phyloP scores from a whole-genome alignment of 2,888 invertebrate species.

The Protodeltote pygarga region DNA sequence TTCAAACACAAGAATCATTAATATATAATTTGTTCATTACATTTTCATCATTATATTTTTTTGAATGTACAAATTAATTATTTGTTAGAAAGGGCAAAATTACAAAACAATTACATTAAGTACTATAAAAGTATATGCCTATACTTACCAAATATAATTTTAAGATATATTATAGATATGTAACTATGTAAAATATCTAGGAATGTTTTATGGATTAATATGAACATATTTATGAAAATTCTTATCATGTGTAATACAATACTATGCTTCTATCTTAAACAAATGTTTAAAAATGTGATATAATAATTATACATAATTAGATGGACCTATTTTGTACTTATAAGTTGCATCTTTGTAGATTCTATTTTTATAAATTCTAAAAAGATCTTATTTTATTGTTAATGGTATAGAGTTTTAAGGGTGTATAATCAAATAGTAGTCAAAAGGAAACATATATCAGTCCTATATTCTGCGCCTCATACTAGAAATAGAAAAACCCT shows the following conservation, averaged over 20 bases:
- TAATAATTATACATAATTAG: slow-evolving; percentile 20
- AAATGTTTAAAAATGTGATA: slow-evolving; percentile 41
- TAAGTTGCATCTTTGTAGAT: slow-evolving; percentile 35
- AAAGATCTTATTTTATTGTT: not conserved
- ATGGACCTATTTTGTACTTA: slow-evolving; percentile 35
- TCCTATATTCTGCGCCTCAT: too few species aligned
- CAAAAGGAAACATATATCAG: too few species aligned
- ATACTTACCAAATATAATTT: slow-evolving; percentile 46
- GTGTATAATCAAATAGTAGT: not conserved
- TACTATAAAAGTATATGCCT: slow-evolving; percentile 33
- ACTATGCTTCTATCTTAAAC: slow-evolving; percentile 23
- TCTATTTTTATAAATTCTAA: slow-evolving; percentile 34
- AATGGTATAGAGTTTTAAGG: not conserved
- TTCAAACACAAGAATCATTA: not conserved
- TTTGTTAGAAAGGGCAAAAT: not conserved
- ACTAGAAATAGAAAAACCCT: too few species aligned
- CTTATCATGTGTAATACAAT: slow-evolving; percentile 1
- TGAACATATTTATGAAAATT: slow-evolving; percentile 18
- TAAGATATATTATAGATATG: slow-evolving; percentile 20
- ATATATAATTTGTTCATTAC: too few species aligned
- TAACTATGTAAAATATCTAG: slow-evolving; percentile 21
- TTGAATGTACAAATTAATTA: slow-evolving; percentile 18
- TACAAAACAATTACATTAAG: slow-evolving; percentile 14
- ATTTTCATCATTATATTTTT: slow-evolving; percentile 2
- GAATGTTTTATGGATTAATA: slow-evolving; percentile 13